Evolutionary conservation across 2,797 vertebrate genomes (phyloP).

Genomic region (Falco concolor): DNA sequence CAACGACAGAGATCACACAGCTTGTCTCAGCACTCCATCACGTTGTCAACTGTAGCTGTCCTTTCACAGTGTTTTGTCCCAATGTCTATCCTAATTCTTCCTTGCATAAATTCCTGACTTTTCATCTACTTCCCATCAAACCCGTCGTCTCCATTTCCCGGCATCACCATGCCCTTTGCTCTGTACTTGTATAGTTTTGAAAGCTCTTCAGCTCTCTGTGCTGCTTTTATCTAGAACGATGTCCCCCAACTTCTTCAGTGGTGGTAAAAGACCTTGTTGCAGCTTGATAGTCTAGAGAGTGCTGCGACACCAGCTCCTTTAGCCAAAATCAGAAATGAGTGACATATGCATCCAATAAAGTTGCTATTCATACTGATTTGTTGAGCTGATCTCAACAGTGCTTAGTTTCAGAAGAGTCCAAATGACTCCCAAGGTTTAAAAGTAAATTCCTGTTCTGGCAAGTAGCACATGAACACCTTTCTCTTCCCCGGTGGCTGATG

Average conservation of each 20-base stretch:
- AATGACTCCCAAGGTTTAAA: not conserved
- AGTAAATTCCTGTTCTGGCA: not conserved
- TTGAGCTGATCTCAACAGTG: not conserved
- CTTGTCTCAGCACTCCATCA: rapidly evolving
- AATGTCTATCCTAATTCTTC: not conserved
- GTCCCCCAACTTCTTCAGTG: not conserved
- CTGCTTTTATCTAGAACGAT: not conserved
- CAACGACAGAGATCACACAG: not conserved
- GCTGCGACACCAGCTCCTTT: not conserved
- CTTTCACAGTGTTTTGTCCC: not conserved
- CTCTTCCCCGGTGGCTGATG: not conserved
- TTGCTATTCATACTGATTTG: not conserved
- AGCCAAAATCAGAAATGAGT: not conserved
- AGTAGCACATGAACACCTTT: not conserved
- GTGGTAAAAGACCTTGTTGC: too few relatives aligned
- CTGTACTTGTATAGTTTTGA: not conserved
- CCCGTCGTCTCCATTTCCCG: rapidly evolving
- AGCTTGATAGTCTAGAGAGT: too few relatives aligned
- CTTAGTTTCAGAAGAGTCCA: not conserved
- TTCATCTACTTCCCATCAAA: not conserved
- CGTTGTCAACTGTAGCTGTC: not conserved
- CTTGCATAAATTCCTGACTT: not conserved
- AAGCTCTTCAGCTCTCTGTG: not conserved
- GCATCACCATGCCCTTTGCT: not conserved
- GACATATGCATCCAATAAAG: not conserved